Base-by-base conservation (phyloP, 2,113 vertebrate species). In the Meleagris gallopavo region DNA sequence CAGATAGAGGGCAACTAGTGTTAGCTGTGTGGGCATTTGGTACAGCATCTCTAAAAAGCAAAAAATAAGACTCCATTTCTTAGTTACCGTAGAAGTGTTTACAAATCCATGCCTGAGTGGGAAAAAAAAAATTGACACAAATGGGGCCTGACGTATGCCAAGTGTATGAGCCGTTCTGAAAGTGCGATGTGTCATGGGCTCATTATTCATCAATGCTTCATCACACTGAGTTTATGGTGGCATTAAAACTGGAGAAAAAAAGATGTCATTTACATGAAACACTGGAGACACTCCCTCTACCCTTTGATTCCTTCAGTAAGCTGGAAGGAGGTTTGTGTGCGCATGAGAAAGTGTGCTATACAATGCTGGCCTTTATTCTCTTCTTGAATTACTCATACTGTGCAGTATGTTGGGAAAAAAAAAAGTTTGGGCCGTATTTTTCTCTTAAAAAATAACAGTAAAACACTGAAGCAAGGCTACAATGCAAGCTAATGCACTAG, bases 281-380 rank as follows among this genome's bases (percentile, higher is more conserved):
- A 41, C 95, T 95, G 90, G 91, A 89, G 95, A 88, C 93, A 94
- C 94, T 95, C 90, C 96, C 96, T 97, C 94, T 75, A 95, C 58
- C 81, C 95, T 94, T 94, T 95, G 90, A 95, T 96, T 96, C 94
- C 93, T 92, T 93, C 94, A 94, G 90, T 87, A 95, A 96, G 94
- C 95, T 95, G 95, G 74, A 96, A 96, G 93, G 94, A 97, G 94
- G 90, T 93, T 96, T 86, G 90, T 93, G 93, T 90, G 87, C 1
- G 55, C 94, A 95, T 90, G 93, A 95, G 94, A 97, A 94, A 94
- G 95, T 78, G 92, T 95, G 92, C 81, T 94, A 75, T 80, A 96
- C 96, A 96, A 97, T 95, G 96, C 93, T 32, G 11, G 88, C 90
- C 95, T 97, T 97, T 97, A 94, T 97, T 97, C 96, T 95, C 94